phyloP scores from a whole-genome alignment of 1,140 invertebrate species.

The Nasonia longicornis region DNA sequence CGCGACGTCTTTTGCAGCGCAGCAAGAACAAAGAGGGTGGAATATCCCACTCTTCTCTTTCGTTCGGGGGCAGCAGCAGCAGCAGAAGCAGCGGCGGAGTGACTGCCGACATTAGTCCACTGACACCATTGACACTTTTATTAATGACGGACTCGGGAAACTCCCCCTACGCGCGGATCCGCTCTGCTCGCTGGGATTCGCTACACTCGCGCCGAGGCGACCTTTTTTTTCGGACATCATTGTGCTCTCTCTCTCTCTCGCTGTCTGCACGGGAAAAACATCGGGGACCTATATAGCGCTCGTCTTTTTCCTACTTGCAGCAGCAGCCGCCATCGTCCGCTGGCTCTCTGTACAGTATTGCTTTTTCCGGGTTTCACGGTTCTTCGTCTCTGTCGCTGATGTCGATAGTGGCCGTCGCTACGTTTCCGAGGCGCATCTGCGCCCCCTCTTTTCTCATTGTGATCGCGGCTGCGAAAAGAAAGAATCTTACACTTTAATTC shows the following conservation, averaged over 20 bases:
- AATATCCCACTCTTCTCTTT: constrained; percentile 41
- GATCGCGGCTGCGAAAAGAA: background rate
- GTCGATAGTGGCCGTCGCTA: background rate
- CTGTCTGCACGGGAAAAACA: constrained; percentile 42
- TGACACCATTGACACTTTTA: constrained; percentile 68
- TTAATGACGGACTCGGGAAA: constrained; percentile 63
- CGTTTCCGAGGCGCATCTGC: constrained; percentile 25
- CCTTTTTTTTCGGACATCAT: constrained; percentile 50
- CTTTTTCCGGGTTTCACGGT: background rate
- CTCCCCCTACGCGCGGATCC: constrained; percentile 46
- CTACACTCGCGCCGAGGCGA: background rate
- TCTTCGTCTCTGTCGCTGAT: constrained; percentile 25
- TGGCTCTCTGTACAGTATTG: background rate
- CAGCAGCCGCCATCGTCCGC: background rate
- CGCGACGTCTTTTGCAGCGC: background rate
- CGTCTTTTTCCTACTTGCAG: constrained; percentile 9
- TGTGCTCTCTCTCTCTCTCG: constrained; percentile 43
- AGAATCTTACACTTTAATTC: no score
- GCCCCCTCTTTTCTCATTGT: background rate
- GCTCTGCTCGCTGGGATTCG: constrained; percentile 35
- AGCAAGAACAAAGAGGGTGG: constrained; percentile 50
- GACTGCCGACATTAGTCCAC: constrained; percentile 67
- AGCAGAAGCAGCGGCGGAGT: constrained; percentile 48
- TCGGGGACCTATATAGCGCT: background rate
- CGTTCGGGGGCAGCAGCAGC: background rate